A percentile compares a stretch with the other conserved stretches of the same genome.
Conservation (phyloP, 30 jellyfish, hydroid and myxozoan genomes). For the Chironex yamaguchii region DNA sequence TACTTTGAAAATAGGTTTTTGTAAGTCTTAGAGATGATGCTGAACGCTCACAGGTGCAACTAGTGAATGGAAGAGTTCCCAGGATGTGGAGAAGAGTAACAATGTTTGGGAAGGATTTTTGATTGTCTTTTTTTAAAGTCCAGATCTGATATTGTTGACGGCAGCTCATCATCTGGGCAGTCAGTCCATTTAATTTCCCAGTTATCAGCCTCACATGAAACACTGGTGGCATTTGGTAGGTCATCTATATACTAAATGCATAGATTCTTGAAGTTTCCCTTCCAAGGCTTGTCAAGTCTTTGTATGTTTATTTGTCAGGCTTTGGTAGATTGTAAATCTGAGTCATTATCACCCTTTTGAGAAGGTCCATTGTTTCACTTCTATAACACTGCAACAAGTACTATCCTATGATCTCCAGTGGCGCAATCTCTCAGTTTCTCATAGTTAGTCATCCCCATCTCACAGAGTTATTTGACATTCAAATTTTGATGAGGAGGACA, state of each 20-base stretch:
- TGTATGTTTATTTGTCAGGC: background rate
- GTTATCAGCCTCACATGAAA: slow-evolving; percentile 1
- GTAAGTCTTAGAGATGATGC: slow-evolving; percentile 19
- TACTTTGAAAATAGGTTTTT: slow-evolving; percentile 18
- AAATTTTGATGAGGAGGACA: no score
- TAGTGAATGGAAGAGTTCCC: slow-evolving; percentile 20
- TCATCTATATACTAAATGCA: slow-evolving; percentile 14
- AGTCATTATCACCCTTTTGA: no score
- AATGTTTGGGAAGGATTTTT: slow-evolving; percentile 13
- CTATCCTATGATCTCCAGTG: no score
- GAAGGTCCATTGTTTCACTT: no score
- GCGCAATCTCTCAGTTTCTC: no score
- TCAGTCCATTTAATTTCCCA: slow-evolving; percentile 55
- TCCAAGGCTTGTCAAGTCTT: slow-evolving; percentile 26
- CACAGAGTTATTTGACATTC: no score
- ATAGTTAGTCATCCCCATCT: no score
- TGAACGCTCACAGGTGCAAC: slow-evolving; percentile 48
- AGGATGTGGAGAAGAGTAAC: background rate
- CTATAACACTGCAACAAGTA: no score
- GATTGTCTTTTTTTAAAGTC: background rate
- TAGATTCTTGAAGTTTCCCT: background rate
- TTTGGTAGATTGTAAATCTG: background rate
- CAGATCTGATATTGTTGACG: background rate
- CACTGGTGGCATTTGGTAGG: background rate
- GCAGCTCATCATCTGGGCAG: background rate